Conservation (phyloP, 2,888 invertebrate genomes). For the Agrochola litura region DNA sequence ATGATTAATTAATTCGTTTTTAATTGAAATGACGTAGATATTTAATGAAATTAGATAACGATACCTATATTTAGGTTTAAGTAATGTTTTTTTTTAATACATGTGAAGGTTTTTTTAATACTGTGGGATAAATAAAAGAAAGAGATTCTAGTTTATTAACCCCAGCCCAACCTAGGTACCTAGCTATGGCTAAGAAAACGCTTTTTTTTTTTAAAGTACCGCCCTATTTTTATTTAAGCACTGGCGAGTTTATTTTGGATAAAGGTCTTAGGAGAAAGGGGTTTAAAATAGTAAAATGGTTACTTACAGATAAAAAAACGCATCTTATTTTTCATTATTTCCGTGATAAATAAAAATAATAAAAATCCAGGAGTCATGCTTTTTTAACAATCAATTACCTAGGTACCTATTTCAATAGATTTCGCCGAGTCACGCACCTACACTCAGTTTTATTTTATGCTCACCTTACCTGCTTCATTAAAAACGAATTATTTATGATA, state of each 20-base stretch:
- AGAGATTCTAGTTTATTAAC: background rate
- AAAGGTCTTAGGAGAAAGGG: background rate
- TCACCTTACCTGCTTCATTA: no score
- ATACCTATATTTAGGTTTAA: background rate
- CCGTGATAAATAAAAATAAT: background rate
- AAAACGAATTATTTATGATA: background rate
- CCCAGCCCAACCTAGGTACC: background rate
- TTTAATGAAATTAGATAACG: background rate
- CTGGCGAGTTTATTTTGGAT: background rate
- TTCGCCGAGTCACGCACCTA: background rate
- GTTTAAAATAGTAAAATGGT: background rate
- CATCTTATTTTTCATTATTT: background rate
- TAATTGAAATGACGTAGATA: no score
- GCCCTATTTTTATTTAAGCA: background rate
- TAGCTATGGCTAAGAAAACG: background rate
- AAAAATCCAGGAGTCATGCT: no score
- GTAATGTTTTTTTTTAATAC: no score
- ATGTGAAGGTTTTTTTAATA: background rate
- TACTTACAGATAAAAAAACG: background rate
- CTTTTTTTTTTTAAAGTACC: background rate
- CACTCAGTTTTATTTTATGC: background rate
- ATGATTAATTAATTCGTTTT: background rate
- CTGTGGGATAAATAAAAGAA: background rate
- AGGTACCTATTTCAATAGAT: constrained; percentile 1
- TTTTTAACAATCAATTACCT: background rate